Evolutionary conservation across 2,888 invertebrate species (phyloP).

Genomic region (Drymonia ruficornis): DNA sequence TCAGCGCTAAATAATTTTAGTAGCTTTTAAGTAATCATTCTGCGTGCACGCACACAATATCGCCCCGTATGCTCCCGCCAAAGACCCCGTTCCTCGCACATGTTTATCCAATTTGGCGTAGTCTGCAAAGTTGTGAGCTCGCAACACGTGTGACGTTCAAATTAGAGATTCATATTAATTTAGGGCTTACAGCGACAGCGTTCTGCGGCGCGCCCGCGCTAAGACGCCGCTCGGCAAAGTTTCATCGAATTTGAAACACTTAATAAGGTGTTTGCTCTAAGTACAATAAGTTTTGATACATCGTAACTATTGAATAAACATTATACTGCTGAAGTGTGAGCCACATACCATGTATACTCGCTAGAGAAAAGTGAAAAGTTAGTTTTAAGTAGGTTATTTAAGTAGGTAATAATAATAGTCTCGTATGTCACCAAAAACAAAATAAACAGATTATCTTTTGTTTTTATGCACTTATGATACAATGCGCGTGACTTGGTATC

Average conservation of each 20-base stretch:
- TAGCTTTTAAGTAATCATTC: conserved; percentile 4
- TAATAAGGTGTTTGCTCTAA: conserved; percentile 46
- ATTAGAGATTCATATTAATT: conserved; percentile 85
- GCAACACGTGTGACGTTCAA: conserved; percentile 81
- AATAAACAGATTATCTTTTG: no score
- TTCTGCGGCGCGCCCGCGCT: conserved; percentile 51
- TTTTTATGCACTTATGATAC: no score
- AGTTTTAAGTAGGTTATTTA: no score
- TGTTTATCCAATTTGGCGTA: conserved; percentile 83
- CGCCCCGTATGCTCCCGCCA: conserved; percentile 40
- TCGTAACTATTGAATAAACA: not conserved
- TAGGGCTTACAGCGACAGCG: conserved; percentile 70
- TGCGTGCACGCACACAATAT: conserved; percentile 20
- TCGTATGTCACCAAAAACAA: no score
- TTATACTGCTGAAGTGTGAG: not conserved
- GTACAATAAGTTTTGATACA: conserved; percentile 3
- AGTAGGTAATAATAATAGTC: no score
- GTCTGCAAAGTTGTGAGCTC: conserved; percentile 83
- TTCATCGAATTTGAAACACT: conserved; percentile 52
- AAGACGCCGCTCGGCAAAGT: conserved; percentile 57
- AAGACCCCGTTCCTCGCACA: conserved; percentile 68
- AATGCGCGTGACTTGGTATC: no score
- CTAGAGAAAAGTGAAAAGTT: no score
- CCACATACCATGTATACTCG: not conserved
- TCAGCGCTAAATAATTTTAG: no score